Conservation (phyloP, 2,888 invertebrate genomes). For the Andrena haemorrhoa region DNA sequence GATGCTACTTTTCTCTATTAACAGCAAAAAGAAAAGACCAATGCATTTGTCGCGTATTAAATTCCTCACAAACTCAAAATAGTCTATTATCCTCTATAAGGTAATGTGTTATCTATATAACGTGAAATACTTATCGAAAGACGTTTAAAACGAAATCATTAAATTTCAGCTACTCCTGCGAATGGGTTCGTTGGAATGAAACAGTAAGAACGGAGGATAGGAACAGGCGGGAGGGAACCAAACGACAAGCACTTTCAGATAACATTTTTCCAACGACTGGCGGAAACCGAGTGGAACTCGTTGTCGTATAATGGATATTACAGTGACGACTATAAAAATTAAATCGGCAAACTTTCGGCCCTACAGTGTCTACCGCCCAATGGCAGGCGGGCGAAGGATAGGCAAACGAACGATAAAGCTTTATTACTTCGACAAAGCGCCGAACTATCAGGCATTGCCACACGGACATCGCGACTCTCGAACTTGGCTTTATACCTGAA, state of each 20-base stretch:
- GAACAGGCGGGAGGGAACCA: background rate
- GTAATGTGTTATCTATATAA: too few species aligned
- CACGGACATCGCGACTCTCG: constrained; percentile 36
- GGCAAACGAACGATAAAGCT: constrained; percentile 71
- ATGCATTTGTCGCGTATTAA: too few species aligned
- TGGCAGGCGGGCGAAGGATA: constrained; percentile 55
- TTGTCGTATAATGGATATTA: constrained; percentile 67
- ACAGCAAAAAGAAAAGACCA: too few species aligned
- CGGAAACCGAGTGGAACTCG: constrained; percentile 57
- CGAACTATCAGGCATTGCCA: constrained; percentile 53
- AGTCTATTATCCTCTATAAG: too few species aligned
- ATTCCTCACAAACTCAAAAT: too few species aligned
- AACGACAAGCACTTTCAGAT: constrained; percentile 45
- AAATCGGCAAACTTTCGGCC: constrained; percentile 72
- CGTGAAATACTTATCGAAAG: too few species aligned
- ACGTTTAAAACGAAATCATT: background rate
- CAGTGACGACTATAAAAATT: constrained; percentile 72
- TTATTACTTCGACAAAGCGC: constrained; percentile 68
- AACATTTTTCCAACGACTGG: constrained; percentile 60
- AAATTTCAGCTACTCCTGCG: background rate
- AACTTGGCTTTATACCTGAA: constrained; percentile 52
- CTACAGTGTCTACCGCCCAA: constrained; percentile 57
- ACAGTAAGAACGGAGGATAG: background rate
- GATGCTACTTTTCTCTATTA: too few species aligned
- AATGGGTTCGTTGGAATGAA: background rate